These are phyloP conservation scores for Hucho hucho DNA, from an alignment of 2,113 vertebrate genomes.

Conservation along the genomic window DNA sequence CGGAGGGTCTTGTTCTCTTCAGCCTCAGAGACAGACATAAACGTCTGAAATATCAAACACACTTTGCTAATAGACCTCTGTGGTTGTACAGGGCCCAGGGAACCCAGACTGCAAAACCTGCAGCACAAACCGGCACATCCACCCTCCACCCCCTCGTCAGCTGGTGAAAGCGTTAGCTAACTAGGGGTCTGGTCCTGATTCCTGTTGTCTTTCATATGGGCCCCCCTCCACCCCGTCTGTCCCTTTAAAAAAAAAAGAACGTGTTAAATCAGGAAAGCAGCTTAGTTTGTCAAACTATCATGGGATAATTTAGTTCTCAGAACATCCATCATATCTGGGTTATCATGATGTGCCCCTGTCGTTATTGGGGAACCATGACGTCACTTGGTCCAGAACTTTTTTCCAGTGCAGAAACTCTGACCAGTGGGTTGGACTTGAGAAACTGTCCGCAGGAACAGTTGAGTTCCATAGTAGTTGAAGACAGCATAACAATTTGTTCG, in stretches of 20 bases:
- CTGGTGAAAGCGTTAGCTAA: slow-evolving; percentile 50
- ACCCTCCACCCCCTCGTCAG: slow-evolving; percentile 9
- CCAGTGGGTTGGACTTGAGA: no score
- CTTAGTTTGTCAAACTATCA: slow-evolving; percentile 36
- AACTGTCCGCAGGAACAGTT: no score
- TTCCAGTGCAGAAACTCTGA: no score
- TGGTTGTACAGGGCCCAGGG: slow-evolving; percentile 34
- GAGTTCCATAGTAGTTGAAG: no score
- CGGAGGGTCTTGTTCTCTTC: no score
- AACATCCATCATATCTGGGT: slow-evolving; percentile 9
- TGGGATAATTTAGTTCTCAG: slow-evolving; percentile 19
- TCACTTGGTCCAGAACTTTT: no score
- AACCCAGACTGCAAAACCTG: slow-evolving; percentile 29
- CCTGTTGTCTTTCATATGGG: slow-evolving; percentile 15
- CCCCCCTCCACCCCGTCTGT: not conserved
- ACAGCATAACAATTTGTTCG: no score
- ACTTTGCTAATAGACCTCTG: slow-evolving; percentile 52
- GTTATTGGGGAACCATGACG: no score
- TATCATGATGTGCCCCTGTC: not conserved
- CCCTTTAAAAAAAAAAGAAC: no score
- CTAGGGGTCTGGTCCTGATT: slow-evolving; percentile 31
- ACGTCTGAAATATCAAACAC: slow-evolving; percentile 59
- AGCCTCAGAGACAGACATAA: slow-evolving; percentile 19
- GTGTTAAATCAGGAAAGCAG: slow-evolving; percentile 33
- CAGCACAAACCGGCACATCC: slow-evolving; percentile 42